Evolutionary conservation across 2,113 vertebrate species (phyloP), one percentile per base, ranked within the genome.

Genomic region (Pseudopipra pipra): DNA sequence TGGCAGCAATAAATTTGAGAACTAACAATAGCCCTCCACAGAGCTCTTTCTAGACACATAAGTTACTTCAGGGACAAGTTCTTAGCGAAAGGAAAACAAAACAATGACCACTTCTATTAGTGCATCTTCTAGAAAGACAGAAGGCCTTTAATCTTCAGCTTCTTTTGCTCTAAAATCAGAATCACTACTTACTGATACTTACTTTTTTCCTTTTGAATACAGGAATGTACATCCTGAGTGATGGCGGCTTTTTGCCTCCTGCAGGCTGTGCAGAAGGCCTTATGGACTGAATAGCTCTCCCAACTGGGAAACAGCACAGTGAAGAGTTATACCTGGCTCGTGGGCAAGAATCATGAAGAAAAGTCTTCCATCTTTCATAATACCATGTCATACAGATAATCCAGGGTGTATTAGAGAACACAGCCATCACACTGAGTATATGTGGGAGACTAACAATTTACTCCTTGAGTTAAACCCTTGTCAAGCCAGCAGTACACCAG

Each of bases 301-400:
- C 43, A 56, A 0, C 2, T 0, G 2, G 35, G 55, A 85, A 94
- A 44, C 1, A 30, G 19, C n/a, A 46, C 43, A 65, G 49, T 5
- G 14, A 33, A 74, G 43, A 43, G 18, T 37, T 79, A 22, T 7
- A 93, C 12, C 41, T 46, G 61, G 28, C 37, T 75, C 35, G 24
- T 11, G 25, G 61, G 27, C 20, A 77, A 70, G 43, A 61, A 47
- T 31, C 35, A 52, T 2, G 1, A 74, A 55, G 41, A 41, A 73
- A 72, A 85, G 4, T 35, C 59, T 76, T 61, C 58, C 11, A 28
- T 27, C 44, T 77, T 78, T 61, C 52, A 8, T 66, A 89, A 46
- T 15, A 55, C 10, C 10, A 4, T 14, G 8, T 35, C 39, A 41
- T 28, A 18, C 5, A 47, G 1, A 4, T 23, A 68, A 78, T 14